These are phyloP conservation scores for Hydropotes inermis DNA, from an alignment of 2,113 vertebrate genomes.

Conservation along the genomic window DNA sequence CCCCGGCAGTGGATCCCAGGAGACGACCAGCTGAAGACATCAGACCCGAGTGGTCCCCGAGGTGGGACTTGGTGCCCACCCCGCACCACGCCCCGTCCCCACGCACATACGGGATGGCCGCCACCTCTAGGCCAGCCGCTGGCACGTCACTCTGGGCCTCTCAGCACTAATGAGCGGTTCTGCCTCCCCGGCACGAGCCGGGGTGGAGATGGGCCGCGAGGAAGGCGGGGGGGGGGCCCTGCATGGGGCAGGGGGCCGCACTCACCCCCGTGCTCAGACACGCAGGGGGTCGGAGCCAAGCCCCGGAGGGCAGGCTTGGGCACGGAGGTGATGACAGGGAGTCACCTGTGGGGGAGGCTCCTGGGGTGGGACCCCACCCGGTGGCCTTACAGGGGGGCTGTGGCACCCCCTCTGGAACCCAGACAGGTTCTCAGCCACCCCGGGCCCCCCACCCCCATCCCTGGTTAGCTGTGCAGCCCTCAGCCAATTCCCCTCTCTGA, in stretches of 20 bases:
- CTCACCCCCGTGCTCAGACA: rapidly evolving
- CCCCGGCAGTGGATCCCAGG: rapidly evolving
- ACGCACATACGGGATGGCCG: rapidly evolving
- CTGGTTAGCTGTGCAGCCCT: neutral
- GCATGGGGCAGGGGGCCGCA: rapidly evolving
- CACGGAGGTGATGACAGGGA: neutral
- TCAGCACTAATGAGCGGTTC: neutral
- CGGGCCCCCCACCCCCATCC: rapidly evolving
- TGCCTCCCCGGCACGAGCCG: neutral
- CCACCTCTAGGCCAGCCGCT: rapidly evolving
- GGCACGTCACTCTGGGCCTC: rapidly evolving
- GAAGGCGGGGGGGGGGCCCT: neutral
- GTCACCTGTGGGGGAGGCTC: rapidly evolving
- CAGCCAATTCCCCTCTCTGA: neutral
- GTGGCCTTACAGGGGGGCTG: rapidly evolving
- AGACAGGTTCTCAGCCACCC: neutral
- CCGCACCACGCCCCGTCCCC: neutral
- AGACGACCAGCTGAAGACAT: rapidly evolving
- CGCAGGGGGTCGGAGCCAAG: rapidly evolving
- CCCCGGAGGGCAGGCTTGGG: rapidly evolving
- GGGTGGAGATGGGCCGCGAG: rapidly evolving
- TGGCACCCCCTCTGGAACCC: neutral
- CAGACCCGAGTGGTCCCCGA: rapidly evolving
- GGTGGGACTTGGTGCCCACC: rapidly evolving
- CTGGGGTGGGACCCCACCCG: neutral